A percentile compares a stretch with the other conserved stretches of the same genome.
These are phyloP conservation scores for Drosophila picticornis DNA, from an alignment of 2,888 invertebrate species.

Conservation along the genomic window DNA sequence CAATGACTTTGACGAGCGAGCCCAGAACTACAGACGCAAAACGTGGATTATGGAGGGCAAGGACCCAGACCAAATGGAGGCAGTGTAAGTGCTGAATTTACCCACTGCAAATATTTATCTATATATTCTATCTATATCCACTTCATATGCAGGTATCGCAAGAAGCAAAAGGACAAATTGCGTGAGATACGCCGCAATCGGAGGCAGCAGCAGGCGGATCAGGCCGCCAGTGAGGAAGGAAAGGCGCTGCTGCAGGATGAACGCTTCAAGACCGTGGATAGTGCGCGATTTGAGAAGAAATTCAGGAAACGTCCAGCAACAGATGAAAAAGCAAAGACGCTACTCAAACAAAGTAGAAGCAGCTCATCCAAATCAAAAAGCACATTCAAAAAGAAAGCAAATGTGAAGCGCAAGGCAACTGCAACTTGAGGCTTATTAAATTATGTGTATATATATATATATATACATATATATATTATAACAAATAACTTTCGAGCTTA, in stretches of 20 bases:
- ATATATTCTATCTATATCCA: neutral
- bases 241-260: conserved; percentile 78
- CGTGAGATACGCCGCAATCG: conserved; percentile 79
- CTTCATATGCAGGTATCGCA: conserved; percentile 71
- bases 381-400: conserved; percentile 27
- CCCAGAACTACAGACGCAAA: conserved; percentile 94
- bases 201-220: conserved; percentile 68
- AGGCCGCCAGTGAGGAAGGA: conserved; percentile 47
- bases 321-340: neutral
- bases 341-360: conserved; percentile 8
- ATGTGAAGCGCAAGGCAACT: conserved; percentile 31
- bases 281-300: conserved; percentile 76
- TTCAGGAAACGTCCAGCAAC: conserved; percentile 39
- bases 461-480: conserved; percentile 36
- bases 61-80: conserved; percentile 92
- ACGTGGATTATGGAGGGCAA: conserved; percentile 94
- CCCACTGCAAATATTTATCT: neutral
- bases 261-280: conserved; percentile 81
- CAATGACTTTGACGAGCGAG: conserved; percentile 95
- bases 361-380: conserved; percentile 3
- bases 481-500: conserved; percentile 69
- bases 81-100: conserved; percentile 84
- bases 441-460: conserved; percentile 4
- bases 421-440: conserved; percentile 1
- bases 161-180: conserved; percentile 83